These are phyloP conservation scores for Dysmachus trigonus DNA, from an alignment of 2,888 invertebrate species.

Conservation along the genomic window DNA sequence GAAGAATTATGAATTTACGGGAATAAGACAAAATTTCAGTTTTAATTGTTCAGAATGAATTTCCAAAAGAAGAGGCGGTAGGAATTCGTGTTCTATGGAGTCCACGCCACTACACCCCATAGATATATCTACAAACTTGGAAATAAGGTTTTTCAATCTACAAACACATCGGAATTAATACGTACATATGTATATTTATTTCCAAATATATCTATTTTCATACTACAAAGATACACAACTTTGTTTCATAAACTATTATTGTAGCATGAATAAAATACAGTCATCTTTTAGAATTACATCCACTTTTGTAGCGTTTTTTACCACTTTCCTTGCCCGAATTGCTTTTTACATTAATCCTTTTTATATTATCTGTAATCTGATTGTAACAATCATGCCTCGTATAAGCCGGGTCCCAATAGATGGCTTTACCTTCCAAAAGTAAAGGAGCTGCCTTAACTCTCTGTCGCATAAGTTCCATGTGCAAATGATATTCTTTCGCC, in stretches of 20 bases:
- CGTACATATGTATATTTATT: not conserved
- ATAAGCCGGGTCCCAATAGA: slow-evolving; percentile 57
- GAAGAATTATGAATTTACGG: too few species aligned
- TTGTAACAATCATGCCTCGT: not conserved
- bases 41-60: too few species aligned
- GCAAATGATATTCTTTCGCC: slow-evolving; percentile 54
- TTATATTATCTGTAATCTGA: not conserved
- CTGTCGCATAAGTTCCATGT: slow-evolving; percentile 52
- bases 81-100: too few species aligned
- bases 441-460: slow-evolving; percentile 51
- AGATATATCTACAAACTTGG: too few species aligned
- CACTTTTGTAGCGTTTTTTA: not conserved
- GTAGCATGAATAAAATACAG: not conserved
- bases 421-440: slow-evolving; percentile 52
- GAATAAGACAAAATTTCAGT: too few species aligned
- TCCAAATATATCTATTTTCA: not conserved
- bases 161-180: too few species aligned
- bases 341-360: not conserved
- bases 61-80: too few species aligned
- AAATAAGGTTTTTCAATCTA: too few species aligned
- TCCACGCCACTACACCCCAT: too few species aligned
- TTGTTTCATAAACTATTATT: not conserved
- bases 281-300: not conserved
- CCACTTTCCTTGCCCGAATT: not conserved
- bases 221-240: not conserved